These are phyloP conservation scores for Danaus plexippus DNA, from an alignment of 1,140 invertebrate genomes.

Conservation along the genomic window DNA sequence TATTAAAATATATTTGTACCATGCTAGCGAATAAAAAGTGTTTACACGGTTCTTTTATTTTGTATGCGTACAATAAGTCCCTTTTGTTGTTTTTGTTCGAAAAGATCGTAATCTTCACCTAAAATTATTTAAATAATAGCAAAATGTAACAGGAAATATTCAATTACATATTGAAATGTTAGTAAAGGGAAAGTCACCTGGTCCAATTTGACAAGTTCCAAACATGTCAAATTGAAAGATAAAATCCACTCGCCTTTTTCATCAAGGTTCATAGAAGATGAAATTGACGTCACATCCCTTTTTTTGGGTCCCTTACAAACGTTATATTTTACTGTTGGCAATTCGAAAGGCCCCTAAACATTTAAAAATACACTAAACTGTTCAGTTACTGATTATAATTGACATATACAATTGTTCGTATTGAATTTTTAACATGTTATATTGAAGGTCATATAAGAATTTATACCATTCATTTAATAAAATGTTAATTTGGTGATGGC, in stretches of 20 bases:
- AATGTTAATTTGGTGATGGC: no score
- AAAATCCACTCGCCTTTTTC: conserved; percentile 6
- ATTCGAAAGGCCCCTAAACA: conserved; percentile 14
- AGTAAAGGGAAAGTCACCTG: conserved; percentile 11
- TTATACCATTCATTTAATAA: no score
- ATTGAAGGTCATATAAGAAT: no score
- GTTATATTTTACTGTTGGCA: conserved; percentile 8
- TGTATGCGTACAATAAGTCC: conserved; percentile 32
- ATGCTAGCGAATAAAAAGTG: conserved; percentile 25
- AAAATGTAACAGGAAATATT: neutral
- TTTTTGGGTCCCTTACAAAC: conserved; percentile 20
- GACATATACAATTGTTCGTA: no score
- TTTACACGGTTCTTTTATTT: conserved; percentile 33
- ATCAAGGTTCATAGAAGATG: neutral
- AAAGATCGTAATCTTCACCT: conserved; percentile 32
- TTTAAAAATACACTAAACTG: no score
- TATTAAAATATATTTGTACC: conserved; percentile 21
- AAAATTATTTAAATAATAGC: conserved; percentile 10
- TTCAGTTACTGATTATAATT: no score
- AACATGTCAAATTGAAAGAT: conserved; percentile 11
- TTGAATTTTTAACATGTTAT: no score
- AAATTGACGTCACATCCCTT: conserved; percentile 3
- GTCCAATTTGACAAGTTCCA: conserved; percentile 5
- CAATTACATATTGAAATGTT: neutral
- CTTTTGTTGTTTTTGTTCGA: conserved; percentile 23